Conservation (phyloP, 2,888 invertebrate species). For the Perizoma affinitatum region DNA sequence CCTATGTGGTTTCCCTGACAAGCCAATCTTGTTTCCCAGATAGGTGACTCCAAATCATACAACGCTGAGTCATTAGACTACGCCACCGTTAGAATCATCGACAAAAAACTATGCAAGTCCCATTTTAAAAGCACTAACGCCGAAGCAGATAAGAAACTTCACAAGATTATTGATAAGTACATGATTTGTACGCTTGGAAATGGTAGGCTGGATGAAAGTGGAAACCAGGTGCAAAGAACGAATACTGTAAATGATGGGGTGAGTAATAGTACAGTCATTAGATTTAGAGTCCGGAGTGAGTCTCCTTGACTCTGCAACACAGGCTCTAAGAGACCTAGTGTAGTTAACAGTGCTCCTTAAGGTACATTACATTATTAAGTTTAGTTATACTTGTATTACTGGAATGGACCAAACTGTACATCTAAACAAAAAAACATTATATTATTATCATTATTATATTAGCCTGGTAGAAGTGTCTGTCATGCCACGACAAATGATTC, state of each 20-base stretch:
- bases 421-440: too few relatives aligned
- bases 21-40: background rate
- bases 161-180: slow-evolving; percentile 25
- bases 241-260: slow-evolving; percentile 7
- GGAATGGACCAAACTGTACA: too few relatives aligned
- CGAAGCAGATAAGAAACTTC: slow-evolving; percentile 12
- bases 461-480: too few relatives aligned
- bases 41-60: slow-evolving; percentile 3
- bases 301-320: too few relatives aligned
- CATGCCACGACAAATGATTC: too few relatives aligned
- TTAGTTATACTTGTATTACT: too few relatives aligned
- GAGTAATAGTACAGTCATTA: background rate
- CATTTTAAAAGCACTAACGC: background rate
- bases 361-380: too few relatives aligned
- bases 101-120: slow-evolving; percentile 38
- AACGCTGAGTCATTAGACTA: slow-evolving; percentile 28
- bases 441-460: too few relatives aligned
- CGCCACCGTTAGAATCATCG: slow-evolving; percentile 40
- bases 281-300: too few relatives aligned
- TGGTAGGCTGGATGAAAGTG: slow-evolving; percentile 31
- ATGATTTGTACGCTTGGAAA: slow-evolving; percentile 32
- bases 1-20: background rate
- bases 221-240: slow-evolving; percentile 4
- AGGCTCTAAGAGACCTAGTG: too few relatives aligned
- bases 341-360: too few relatives aligned